These are phyloP conservation scores for Pelecanus crispus DNA, from an alignment of 2,113 vertebrate genomes.

Conservation along the genomic window DNA sequence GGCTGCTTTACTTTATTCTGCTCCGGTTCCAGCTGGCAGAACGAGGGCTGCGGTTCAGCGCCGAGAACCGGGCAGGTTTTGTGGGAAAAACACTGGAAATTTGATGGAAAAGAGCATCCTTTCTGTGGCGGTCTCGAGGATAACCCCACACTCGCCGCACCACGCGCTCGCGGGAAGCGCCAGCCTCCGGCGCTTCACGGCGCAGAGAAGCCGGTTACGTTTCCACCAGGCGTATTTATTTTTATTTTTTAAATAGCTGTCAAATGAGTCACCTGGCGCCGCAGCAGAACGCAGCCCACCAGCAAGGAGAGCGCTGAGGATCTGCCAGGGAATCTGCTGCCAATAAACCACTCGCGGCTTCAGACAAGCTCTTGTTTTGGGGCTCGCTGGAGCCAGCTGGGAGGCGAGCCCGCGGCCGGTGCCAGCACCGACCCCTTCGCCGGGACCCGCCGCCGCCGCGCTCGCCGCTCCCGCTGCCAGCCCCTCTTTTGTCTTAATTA, in stretches of 20 bases:
- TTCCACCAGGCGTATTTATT: neutral
- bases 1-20: neutral
- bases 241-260: slow-evolving; percentile 20
- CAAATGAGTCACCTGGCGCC: slow-evolving; percentile 27
- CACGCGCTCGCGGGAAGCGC: rapidly evolving
- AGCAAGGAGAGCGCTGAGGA: neutral
- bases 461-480: neutral
- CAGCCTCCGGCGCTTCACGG: neutral
- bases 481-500: slow-evolving; percentile 26
- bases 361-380: neutral
- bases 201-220: neutral
- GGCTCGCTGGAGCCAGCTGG: slow-evolving; percentile 1
- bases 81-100: neutral
- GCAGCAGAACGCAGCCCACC: slow-evolving; percentile 5
- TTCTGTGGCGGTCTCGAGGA: rapidly evolving
- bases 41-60: neutral
- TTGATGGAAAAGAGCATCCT: neutral
- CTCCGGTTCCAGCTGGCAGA: neutral
- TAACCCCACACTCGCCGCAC: rapidly evolving
- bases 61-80: rapidly evolving
- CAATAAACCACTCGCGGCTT: neutral
- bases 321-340: neutral
- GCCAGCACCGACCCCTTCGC: neutral
- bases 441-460: neutral
- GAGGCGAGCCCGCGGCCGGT: neutral